These are phyloP conservation scores for Bubalus kerabau DNA, from an alignment of 2,113 vertebrate genomes.

Conservation along the genomic window DNA sequence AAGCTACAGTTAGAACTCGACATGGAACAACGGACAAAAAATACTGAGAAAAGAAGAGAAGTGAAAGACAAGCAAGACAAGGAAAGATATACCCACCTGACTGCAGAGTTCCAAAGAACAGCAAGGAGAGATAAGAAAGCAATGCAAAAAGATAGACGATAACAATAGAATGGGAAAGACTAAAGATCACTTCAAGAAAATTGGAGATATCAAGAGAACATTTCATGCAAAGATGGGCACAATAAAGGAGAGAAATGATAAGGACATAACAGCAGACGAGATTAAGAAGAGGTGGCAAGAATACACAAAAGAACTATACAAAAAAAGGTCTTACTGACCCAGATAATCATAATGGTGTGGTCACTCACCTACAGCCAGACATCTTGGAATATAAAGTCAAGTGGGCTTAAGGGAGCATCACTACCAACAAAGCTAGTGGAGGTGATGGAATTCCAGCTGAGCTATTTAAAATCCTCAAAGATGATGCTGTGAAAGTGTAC, in stretches of 20 bases:
- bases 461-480: not conserved
- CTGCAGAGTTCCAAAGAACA: not conserved
- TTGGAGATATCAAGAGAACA: not conserved
- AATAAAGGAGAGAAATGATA: not conserved
- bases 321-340: not conserved
- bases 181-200: not conserved
- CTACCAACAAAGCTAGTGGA: not conserved
- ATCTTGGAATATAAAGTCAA: not conserved
- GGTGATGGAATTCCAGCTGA: not conserved
- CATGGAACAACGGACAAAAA: not conserved
- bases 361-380: not conserved
- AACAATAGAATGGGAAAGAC: not conserved
- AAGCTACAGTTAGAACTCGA: not conserved
- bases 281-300: not conserved
- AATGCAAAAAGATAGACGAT: not conserved
- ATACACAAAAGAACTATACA: not conserved
- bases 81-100: not conserved
- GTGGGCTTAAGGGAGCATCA: not conserved
- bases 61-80: not conserved
- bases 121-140: not conserved
- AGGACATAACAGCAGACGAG: not conserved
- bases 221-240: not conserved
- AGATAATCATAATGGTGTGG: not conserved
- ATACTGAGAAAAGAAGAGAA: not conserved
- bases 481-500: not conserved